Evolutionary conservation across 2,797 vertebrate genomes (phyloP).

Genomic region (Steatocranus sp.): DNA sequence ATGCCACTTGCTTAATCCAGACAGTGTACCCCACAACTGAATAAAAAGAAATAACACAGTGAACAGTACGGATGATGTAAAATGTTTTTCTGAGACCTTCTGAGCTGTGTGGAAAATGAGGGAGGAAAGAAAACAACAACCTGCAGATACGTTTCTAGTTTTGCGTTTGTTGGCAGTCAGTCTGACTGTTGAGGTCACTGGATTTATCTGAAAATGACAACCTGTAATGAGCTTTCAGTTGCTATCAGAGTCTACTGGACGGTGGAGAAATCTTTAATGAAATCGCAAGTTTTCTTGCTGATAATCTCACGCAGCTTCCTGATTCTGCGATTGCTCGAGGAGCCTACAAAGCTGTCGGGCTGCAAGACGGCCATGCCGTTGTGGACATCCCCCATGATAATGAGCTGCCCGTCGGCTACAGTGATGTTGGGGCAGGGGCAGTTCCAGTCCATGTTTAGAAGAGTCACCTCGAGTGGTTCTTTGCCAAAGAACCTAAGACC

Average conservation of each 20-base stretch:
- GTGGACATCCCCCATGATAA: constrained; percentile 96
- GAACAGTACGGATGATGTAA: not conserved
- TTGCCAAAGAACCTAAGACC: constrained; percentile 92
- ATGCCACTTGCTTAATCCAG: not conserved
- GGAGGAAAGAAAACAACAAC: not conserved
- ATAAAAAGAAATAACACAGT: not conserved
- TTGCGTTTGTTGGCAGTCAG: constrained; percentile 3
- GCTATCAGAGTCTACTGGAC: constrained; percentile 68
- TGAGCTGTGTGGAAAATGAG: not conserved
- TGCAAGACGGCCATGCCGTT: constrained; percentile 93
- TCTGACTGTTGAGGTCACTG: constrained; percentile 56
- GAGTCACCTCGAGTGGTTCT: constrained; percentile 91
- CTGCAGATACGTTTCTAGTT: not conserved
- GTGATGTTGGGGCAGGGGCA: constrained; percentile 96
- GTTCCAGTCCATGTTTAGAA: constrained; percentile 94
- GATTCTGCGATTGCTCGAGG: constrained; percentile 82
- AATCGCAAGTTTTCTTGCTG: constrained; percentile 93
- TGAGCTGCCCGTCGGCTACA: constrained; percentile 80
- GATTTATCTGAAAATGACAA: not conserved
- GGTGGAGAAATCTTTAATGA: constrained; percentile 88
- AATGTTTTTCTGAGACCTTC: not conserved
- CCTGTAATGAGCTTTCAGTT: not conserved
- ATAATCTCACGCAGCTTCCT: constrained; percentile 90
- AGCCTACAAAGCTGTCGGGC: constrained; percentile 90
- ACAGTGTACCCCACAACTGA: not conserved